Percentiles rank a stretch among this genome's conserved stretches.
Evolutionary conservation across 2,888 invertebrate genomes (phyloP).

Genomic region (Digitonthophagus gazella): DNA sequence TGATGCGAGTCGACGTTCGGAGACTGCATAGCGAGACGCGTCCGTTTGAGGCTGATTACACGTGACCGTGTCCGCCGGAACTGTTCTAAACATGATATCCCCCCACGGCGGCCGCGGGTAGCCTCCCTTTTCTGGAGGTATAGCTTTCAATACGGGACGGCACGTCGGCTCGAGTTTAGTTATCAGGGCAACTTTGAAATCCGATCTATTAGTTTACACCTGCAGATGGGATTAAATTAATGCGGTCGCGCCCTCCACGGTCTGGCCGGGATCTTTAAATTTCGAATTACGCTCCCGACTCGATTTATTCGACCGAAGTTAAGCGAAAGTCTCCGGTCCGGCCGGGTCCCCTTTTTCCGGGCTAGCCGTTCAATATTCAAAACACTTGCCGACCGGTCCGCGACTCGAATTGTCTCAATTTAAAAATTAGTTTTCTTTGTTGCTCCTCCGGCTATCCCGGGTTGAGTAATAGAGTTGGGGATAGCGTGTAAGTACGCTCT

Average conservation of each 20-base stretch:
- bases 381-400: conserved; percentile 5
- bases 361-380: conserved; percentile 2
- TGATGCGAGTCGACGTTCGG: not conserved
- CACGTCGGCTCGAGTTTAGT: conserved; percentile 1
- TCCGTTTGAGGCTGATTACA: not conserved
- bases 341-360: not conserved
- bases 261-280: not conserved
- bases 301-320: conserved; percentile 5
- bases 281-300: not conserved
- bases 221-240: conserved; percentile 9
- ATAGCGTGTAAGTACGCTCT: conserved; percentile 4
- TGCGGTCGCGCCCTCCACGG: not conserved
- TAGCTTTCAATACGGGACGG: conserved; percentile 6
- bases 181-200: conserved; percentile 15
- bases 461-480: conserved; percentile 1
- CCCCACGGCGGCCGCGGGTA: not conserved
- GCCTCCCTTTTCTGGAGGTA: not conserved
- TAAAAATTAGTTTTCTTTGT: conserved; percentile 30
- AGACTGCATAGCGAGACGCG: not conserved
- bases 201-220: conserved; percentile 14
- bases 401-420: conserved; percentile 24
- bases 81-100: not conserved
- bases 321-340: conserved; percentile 1
- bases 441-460: not conserved
- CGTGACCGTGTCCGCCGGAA: not conserved